Percentiles rank a stretch among this genome's conserved stretches.
These are phyloP conservation scores for Nannospalax galili DNA, from an alignment of 2,113 vertebrate genomes.

Conservation along the genomic window DNA sequence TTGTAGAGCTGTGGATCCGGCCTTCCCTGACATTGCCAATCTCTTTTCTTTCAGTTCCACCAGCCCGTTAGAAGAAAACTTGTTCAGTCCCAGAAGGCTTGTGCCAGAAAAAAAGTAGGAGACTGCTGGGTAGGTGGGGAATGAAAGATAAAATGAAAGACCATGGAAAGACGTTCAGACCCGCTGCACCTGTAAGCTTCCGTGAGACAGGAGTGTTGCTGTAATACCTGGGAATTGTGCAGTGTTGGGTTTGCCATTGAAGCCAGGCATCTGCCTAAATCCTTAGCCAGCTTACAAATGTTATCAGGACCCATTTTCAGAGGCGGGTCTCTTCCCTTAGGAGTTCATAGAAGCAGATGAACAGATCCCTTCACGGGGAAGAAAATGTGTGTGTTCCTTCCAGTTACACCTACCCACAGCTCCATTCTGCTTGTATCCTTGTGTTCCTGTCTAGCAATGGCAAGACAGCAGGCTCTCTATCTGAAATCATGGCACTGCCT, in stretches of 20 bases:
- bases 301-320: neutral
- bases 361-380: neutral
- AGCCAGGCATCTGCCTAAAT: neutral
- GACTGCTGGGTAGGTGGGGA: neutral
- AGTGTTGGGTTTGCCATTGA: neutral
- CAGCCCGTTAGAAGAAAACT: conserved; percentile 43
- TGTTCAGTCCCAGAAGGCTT: neutral
- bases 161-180: neutral
- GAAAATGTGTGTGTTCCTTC: neutral
- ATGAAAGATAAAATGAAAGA: conserved; percentile 3
- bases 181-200: neutral
- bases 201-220: neutral
- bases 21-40: conserved; percentile 70
- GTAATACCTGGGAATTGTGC: neutral
- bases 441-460: neutral
- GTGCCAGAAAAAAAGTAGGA: neutral
- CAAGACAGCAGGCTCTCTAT: neutral
- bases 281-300: neutral
- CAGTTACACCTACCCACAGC: neutral
- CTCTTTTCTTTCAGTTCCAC: conserved; percentile 39
- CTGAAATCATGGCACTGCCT: neutral
- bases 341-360: neutral
- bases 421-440: neutral
- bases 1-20: conserved; percentile 63
- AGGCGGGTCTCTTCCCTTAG: no score